phyloP scores from a whole-genome alignment of 2,888 invertebrate genomes.

The Ormyrus pomaceus region DNA sequence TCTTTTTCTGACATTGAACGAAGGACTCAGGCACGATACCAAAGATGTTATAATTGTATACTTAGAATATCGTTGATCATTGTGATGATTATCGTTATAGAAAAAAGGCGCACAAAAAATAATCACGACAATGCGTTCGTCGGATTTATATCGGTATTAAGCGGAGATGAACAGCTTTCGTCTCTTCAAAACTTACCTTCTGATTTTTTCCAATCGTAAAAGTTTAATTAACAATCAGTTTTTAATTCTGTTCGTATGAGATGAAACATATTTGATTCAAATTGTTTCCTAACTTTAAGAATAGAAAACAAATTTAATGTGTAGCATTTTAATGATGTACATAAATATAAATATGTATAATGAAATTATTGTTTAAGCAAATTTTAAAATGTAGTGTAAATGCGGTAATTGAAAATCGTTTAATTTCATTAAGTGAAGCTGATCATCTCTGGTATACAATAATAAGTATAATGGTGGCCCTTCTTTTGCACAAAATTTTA shows the following conservation, averaged over 20 bases:
- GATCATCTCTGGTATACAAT: slow-evolving; percentile 25
- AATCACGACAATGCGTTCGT: slow-evolving; percentile 11
- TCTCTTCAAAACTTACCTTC: neutral
- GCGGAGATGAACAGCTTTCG: slow-evolving; percentile 37
- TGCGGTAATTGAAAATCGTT: neutral
- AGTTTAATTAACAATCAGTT: no score
- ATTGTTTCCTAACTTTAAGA: no score
- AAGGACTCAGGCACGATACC: slow-evolving; percentile 73
- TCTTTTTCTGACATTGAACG: slow-evolving; percentile 53
- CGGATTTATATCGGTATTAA: slow-evolving; percentile 23
- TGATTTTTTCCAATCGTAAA: neutral
- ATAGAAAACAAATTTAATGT: no score
- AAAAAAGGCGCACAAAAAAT: slow-evolving; percentile 48
- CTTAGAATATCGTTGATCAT: slow-evolving; percentile 67
- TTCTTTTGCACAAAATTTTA: slow-evolving; percentile 42
- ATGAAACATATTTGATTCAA: no score
- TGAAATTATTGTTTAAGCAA: neutral
- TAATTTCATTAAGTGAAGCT: slow-evolving; percentile 12
- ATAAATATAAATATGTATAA: neutral
- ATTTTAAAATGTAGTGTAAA: neutral
- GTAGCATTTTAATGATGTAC: neutral
- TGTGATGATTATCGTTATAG: slow-evolving; percentile 68
- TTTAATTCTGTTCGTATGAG: no score
- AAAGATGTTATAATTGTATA: slow-evolving; percentile 69
- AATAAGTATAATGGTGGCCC: slow-evolving; percentile 14